Base-by-base conservation (phyloP, 2,797 vertebrate species). In the Clarias laeviceps region DNA sequence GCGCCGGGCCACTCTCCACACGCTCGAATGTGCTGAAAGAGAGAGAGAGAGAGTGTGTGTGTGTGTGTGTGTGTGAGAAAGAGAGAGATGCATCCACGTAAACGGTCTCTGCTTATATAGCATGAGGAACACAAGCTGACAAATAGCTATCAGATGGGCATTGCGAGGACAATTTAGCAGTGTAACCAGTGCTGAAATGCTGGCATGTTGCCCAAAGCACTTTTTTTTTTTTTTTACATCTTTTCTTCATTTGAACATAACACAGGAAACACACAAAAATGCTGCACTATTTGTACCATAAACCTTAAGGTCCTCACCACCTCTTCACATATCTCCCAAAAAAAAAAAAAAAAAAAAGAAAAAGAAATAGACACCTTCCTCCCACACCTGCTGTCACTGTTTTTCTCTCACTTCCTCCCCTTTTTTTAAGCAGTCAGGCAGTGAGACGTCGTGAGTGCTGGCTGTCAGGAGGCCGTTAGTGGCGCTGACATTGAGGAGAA, bases 401-500 rank as follows among this genome's bases (percentile, higher is more conserved):
- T 93, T 91, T 91, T 90, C 69, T 88, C 61, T 80, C 88, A 70
- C 88, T 77, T 68, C 76, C 59, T 84, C 72, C 65, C 34, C 93
- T 92, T 85, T 89, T 82, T 9, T 83, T 17, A 45, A 65, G 72
- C 95, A 95, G 93, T 94, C 95, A 93, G 88, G 90, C 90, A 91
- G 80, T 94, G 91, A 91, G 91, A 94, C 90, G 93, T 54, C 50
- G 94, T 92, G 90, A 89, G 91, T 93, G 95, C 95, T 94, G 93
- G 94, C 94, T 93, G 92, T 96, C 94, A 95, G 93, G 92, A 91
- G 94, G 94, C 94, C 93, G 92, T 94, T 95, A 94, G 93, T 92
- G 89, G 78, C 87, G 93, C 92, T 97, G 97, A 97, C 96, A 97
- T 93, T 95, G 97, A 97, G 95, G 94, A 94, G 77, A 82, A 85